Conservation (phyloP, 2,888 invertebrate species). For the Ferdinandea cuprea region DNA sequence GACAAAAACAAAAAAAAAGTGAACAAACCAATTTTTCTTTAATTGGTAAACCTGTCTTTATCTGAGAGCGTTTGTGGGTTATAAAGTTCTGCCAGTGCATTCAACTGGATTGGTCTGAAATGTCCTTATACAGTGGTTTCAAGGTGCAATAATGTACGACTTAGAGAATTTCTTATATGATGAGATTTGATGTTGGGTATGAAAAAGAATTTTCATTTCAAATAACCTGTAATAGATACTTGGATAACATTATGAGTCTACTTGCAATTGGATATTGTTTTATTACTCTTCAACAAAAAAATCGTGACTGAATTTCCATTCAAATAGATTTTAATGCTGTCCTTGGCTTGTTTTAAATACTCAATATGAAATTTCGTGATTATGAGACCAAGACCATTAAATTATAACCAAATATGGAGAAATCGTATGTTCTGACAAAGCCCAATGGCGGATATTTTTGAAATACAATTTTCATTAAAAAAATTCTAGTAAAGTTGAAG, state of each 20-base stretch:
- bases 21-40: slow-evolving; percentile 30
- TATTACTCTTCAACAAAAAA: slow-evolving; percentile 1
- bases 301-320: slow-evolving; percentile 14
- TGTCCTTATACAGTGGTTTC: slow-evolving; percentile 59
- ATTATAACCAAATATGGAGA: slow-evolving; percentile 4
- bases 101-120: slow-evolving; percentile 44
- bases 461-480: neutral
- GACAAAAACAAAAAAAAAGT: slow-evolving; percentile 39
- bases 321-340: neutral
- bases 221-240: neutral
- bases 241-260: neutral
- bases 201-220: slow-evolving; percentile 14
- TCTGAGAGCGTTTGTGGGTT: slow-evolving; percentile 57
- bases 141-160: slow-evolving; percentile 41
- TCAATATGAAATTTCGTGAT: too few relatives aligned
- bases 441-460: neutral
- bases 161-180: slow-evolving; percentile 21
- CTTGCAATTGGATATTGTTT: slow-evolving; percentile 20
- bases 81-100: slow-evolving; percentile 66
- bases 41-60: slow-evolving; percentile 66
- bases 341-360: slow-evolving; percentile 13
- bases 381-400: too few relatives aligned
- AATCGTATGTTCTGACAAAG: neutral
- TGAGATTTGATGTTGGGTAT: slow-evolving; percentile 8
- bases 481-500: too few relatives aligned